These are phyloP conservation scores for Chrysodeixis includens DNA, from an alignment of 2,888 invertebrate genomes.

Conservation along the genomic window DNA sequence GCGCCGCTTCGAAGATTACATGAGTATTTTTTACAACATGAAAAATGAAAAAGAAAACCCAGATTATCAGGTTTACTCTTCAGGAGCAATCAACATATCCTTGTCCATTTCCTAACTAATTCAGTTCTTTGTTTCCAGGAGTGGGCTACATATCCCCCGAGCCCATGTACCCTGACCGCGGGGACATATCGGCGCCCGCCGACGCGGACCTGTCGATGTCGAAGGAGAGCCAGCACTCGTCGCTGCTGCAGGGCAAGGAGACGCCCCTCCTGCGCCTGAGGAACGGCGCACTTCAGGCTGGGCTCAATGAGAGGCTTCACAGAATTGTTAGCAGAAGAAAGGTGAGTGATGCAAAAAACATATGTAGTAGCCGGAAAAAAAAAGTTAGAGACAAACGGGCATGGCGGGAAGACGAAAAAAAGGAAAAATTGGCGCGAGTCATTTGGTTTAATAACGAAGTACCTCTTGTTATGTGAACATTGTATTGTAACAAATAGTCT, in stretches of 20 bases:
- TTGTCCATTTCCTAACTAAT: not conserved
- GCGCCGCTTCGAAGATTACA: too few relatives aligned
- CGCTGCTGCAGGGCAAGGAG: slow-evolving; percentile 66
- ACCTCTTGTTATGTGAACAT: too few relatives aligned
- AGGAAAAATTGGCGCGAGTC: too few relatives aligned
- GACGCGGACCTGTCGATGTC: slow-evolving; percentile 73
- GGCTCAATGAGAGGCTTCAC: slow-evolving; percentile 89
- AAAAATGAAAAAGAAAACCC: too few relatives aligned
- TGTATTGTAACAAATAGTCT: too few relatives aligned
- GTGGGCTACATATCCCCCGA: slow-evolving; percentile 90
- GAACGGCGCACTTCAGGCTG: slow-evolving; percentile 92
- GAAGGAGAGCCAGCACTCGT: slow-evolving; percentile 66
- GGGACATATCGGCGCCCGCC: slow-evolving; percentile 82
- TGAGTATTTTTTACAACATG: too few relatives aligned
- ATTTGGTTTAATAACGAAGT: too few relatives aligned
- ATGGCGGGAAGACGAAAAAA: too few relatives aligned
- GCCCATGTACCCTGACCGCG: slow-evolving; percentile 90
- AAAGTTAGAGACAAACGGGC: too few relatives aligned
- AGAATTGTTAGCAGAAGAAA: slow-evolving; percentile 86
- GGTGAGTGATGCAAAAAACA: slow-evolving; percentile 66
- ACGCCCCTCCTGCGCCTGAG: slow-evolving; percentile 89
- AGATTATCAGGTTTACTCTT: too few relatives aligned
- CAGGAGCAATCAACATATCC: too few relatives aligned
- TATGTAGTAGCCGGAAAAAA: too few relatives aligned
- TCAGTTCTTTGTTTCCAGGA: slow-evolving; percentile 64